Evolutionary conservation across 2,888 invertebrate genomes (phyloP).

Genomic region (Agelastica alni): DNA sequence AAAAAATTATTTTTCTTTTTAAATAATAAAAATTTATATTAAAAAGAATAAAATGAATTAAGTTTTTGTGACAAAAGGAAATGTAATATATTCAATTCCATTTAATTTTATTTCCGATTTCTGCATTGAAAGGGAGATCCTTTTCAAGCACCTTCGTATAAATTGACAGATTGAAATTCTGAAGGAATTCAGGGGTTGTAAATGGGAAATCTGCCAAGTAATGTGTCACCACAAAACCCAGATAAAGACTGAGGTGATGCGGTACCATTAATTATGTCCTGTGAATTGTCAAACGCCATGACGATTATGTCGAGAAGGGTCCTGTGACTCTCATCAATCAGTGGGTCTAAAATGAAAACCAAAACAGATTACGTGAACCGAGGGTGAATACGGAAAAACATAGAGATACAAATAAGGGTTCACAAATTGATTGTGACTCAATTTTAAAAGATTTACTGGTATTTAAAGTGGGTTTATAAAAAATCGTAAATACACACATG

Average conservation of each 20-base stretch:
- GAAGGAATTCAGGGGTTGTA: conserved; percentile 10
- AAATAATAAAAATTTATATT: too few species aligned
- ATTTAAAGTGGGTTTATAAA: neutral
- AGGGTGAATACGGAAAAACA: conserved; percentile 7
- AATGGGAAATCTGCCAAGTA: conserved; percentile 22
- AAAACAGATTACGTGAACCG: conserved; percentile 15
- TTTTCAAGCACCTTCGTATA: neutral
- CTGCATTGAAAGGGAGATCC: too few species aligned
- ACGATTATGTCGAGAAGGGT: conserved; percentile 42
- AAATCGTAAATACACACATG: neutral
- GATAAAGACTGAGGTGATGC: conserved; percentile 44
- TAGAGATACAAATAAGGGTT: conserved; percentile 14
- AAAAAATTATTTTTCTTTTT: too few species aligned
- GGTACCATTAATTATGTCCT: conserved; percentile 44
- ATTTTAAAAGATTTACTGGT: conserved; percentile 17
- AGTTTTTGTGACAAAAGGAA: too few species aligned
- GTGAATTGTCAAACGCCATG: conserved; percentile 46
- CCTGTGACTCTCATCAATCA: conserved; percentile 42
- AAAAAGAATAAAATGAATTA: too few species aligned
- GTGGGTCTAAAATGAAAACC: conserved; percentile 21
- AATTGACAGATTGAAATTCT: conserved; percentile 19
- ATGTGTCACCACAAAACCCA: conserved; percentile 24
- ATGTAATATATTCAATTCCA: too few species aligned
- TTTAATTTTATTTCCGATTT: too few species aligned
- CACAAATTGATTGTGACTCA: conserved; percentile 20